Percentiles rank a stretch among this genome's conserved stretches.
phyloP scores from a whole-genome alignment of 2,888 invertebrate genomes.

The Drosophila rellima region DNA sequence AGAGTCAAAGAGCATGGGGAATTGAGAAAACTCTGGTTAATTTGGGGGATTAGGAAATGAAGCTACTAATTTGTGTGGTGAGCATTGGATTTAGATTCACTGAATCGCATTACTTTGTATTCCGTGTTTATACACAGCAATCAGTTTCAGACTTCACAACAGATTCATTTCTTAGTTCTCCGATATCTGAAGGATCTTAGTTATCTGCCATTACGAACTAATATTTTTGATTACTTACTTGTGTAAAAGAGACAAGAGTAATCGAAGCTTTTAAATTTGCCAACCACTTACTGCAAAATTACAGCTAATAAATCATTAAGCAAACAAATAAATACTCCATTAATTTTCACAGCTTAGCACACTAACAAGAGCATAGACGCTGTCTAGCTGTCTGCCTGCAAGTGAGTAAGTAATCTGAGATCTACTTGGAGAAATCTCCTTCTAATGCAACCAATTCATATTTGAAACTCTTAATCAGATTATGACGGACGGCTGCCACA shows the following conservation, averaged over 20 bases:
- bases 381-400: neutral
- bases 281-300: conserved; percentile 37
- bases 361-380: conserved; percentile 8
- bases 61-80: conserved; percentile 13
- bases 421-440: conserved; percentile 31
- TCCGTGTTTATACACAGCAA: neutral
- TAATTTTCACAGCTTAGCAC: conserved; percentile 75
- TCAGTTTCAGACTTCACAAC: neutral
- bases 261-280: conserved; percentile 17
- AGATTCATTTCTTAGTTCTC: neutral
- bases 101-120: neutral
- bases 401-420: conserved; percentile 32
- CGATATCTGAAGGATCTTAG: neutral
- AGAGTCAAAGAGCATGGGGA: conserved; percentile 28
- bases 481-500: conserved; percentile 49
- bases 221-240: neutral
- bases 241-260: neutral
- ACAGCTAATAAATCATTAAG: conserved; percentile 71
- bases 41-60: conserved; percentile 3
- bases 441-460: conserved; percentile 67
- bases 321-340: conserved; percentile 78
- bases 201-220: neutral
- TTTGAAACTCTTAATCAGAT: conserved; percentile 72
- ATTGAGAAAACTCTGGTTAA: conserved; percentile 24
- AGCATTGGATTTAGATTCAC: neutral